Evolutionary conservation across 2,113 vertebrate genomes (phyloP), one percentile per base, ranked within the genome.

Genomic region (Silurus glanis): DNA sequence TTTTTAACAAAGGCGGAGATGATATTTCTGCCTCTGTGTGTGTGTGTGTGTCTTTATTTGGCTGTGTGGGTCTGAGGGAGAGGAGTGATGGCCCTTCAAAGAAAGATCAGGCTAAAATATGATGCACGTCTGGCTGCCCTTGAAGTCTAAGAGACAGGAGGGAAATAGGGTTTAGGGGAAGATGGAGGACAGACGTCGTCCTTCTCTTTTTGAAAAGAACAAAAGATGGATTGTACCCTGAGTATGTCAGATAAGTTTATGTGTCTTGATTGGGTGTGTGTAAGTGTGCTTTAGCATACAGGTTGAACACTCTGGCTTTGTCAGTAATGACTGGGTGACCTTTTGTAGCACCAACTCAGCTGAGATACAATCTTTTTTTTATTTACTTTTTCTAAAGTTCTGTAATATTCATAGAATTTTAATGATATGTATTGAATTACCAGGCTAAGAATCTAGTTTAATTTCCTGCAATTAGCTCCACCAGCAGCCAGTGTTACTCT

Each of bases 21-120:
- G 85, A 72, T 87, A 67, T 86, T 58, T 51, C 21, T 75, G 47
- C 5, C 47, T 75, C 16, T 75, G 17, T 84, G 37, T 86, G 51
- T 21, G 37, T 37, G 37, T 37, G 37, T 37, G 37, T 37, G 37
- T 37, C 19, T 85, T n/a, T 85, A 25, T 55, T 0, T 85, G 83
- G 61, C 9, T 80, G 51, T 55, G 16, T 78, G 83, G 9, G 71
- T 83, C 62, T 72, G 83, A 80, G 53, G 49, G 80, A 86, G 47
- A 88, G 61, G 82, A 85, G 61, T 19, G 72, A 89, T 86, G 76
- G 88, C 69, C 85, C 88, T 85, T 89, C 85, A 89, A 79, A 53
- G 71, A 78, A 56, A 74, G 83, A 87, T 83, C 79, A 72, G 88
- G 72, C 67, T 85, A 89, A 89, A 89, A 89, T 89, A 89, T 87